Evolutionary conservation across 2,113 vertebrate species (phyloP).

Genomic region (Desmodus rotundus): DNA sequence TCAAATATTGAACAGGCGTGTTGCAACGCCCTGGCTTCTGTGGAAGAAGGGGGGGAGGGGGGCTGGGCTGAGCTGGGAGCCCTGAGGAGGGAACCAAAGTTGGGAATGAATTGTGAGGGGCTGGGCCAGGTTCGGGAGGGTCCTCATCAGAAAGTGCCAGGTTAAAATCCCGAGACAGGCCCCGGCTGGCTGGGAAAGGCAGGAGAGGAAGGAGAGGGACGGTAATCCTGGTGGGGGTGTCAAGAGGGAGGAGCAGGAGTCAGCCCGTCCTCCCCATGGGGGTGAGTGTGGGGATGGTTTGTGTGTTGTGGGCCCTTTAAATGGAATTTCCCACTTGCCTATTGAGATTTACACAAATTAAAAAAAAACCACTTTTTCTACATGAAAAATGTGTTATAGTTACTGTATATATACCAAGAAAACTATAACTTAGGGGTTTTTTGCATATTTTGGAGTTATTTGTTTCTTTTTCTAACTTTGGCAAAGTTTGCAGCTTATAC

Average conservation of each 20-base stretch:
- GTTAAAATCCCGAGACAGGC: neutral
- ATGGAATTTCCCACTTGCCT: constrained; percentile 45
- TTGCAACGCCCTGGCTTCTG: neutral
- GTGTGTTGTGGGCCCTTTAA: neutral
- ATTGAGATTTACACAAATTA: constrained; percentile 36
- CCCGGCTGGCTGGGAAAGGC: neutral
- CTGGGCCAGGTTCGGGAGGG: neutral
- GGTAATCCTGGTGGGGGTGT: neutral
- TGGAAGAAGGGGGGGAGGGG: neutral
- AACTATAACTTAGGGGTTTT: constrained; percentile 13
- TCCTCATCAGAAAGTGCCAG: neutral
- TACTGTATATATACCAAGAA: constrained; percentile 31
- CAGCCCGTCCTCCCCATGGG: constrained; percentile 17
- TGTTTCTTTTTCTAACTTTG: constrained; percentile 49
- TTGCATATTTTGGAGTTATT: constrained; percentile 11
- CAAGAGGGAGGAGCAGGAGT: too few relatives aligned
- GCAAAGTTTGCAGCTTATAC: constrained; percentile 80
- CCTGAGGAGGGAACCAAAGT: neutral
- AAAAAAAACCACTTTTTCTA: neutral
- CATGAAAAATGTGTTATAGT: constrained; percentile 61
- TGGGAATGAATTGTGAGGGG: neutral
- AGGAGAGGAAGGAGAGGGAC: neutral
- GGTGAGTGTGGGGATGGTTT: neutral
- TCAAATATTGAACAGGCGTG: neutral
- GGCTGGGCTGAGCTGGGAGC: neutral